These are phyloP conservation scores for Oscheius sp. DNA, from an alignment of 2,888 invertebrate species.

Conservation along the genomic window DNA sequence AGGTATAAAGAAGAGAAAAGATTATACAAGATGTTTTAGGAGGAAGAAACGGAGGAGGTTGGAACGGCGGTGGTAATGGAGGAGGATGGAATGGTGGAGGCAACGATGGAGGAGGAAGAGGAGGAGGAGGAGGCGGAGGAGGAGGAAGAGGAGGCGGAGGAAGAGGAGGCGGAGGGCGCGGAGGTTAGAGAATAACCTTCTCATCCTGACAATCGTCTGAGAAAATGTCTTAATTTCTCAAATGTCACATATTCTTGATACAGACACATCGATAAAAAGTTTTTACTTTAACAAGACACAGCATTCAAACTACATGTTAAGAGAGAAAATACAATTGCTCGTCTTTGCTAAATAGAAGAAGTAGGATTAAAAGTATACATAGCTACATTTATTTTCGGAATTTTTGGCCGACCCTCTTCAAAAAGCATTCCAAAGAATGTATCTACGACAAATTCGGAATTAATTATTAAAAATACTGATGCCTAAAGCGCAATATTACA, in stretches of 20 bases:
- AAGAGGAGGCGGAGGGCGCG: background rate
- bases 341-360: background rate
- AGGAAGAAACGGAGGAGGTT: background rate
- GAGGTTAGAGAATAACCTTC: too few relatives aligned
- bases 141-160: constrained; percentile 5
- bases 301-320: constrained; percentile 51
- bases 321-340: background rate
- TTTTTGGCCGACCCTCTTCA: constrained; percentile 1
- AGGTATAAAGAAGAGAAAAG: too few relatives aligned
- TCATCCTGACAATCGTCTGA: too few relatives aligned
- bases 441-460: constrained; percentile 14
- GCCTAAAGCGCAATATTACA: constrained; percentile 4
- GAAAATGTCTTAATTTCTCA: too few relatives aligned
- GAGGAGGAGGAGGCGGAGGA: background rate
- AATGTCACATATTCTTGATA: too few relatives aligned
- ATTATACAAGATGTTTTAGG: too few relatives aligned
- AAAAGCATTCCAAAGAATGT: constrained; percentile 19
- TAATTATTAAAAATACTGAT: constrained; percentile 18
- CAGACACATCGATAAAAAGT: too few relatives aligned
- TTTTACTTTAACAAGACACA: constrained; percentile 73
- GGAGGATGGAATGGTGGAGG: constrained; percentile 9
- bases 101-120: background rate
- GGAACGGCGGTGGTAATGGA: background rate
- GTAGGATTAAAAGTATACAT: background rate
- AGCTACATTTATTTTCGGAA: constrained; percentile 19